A percentile compares a stretch with the other conserved stretches of the same genome.
Evolutionary conservation across 2,797 vertebrate genomes (phyloP).

Genomic region (Melanotaenia nigrans): DNA sequence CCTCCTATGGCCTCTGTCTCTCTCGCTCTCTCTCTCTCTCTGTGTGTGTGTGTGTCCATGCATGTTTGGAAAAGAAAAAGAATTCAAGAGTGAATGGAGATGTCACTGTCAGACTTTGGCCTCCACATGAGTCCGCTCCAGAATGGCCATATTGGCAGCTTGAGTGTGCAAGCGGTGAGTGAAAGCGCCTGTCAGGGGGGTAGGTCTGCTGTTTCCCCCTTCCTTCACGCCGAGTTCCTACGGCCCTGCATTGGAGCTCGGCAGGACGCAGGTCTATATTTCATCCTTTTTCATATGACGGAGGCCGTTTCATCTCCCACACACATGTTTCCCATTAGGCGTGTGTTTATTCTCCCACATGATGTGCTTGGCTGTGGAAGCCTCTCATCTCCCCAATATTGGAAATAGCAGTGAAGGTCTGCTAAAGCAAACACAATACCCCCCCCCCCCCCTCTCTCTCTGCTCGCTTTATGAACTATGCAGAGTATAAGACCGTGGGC

Average conservation of each 20-base stretch:
- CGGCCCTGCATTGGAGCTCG: constrained; percentile 67
- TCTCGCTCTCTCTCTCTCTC: constrained; percentile 25
- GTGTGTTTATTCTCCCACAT: constrained; percentile 82
- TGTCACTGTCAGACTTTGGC: constrained; percentile 83
- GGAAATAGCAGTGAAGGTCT: constrained; percentile 72
- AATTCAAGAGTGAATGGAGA: constrained; percentile 81
- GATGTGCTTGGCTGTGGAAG: constrained; percentile 76
- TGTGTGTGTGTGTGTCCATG: constrained; percentile 60
- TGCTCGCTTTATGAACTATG: constrained; percentile 61
- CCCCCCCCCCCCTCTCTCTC: constrained; percentile 1
- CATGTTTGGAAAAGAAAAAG: constrained; percentile 72
- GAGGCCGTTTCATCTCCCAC: constrained; percentile 79
- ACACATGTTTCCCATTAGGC: constrained; percentile 81
- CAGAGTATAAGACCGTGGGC: constrained; percentile 33
- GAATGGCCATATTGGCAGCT: constrained; percentile 78
- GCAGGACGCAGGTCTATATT: constrained; percentile 76
- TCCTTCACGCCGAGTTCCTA: constrained; percentile 68
- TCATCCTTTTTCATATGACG: constrained; percentile 74
- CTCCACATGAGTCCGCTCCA: constrained; percentile 74
- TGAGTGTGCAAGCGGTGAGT: constrained; percentile 57
- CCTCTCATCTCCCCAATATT: constrained; percentile 80
- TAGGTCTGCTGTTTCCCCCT: constrained; percentile 65
- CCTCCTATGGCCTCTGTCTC: constrained; percentile 75
- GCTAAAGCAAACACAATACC: constrained; percentile 79
- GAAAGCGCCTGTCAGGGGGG: constrained; percentile 54